Evolutionary conservation across 2,113 vertebrate genomes (phyloP).

Genomic region (Romanogobio albipinnatus): DNA sequence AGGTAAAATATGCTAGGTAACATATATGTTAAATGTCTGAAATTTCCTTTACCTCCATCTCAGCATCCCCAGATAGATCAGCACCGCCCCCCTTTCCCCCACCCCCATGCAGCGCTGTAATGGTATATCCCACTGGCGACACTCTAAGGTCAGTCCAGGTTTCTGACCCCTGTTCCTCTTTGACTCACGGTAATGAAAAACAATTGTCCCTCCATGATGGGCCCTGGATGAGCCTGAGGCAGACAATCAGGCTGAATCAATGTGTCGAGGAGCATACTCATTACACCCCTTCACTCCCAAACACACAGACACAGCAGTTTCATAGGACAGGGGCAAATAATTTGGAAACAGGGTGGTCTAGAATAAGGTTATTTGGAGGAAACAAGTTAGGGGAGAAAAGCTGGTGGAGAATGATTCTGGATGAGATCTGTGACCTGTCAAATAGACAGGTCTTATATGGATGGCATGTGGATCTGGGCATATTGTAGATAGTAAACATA

Average conservation of each 20-base stretch:
- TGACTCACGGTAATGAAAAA: conserved; percentile 56
- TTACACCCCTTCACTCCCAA: conserved; percentile 37
- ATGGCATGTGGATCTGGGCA: background rate
- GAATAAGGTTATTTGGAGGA: conserved; percentile 29
- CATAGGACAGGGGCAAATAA: conserved; percentile 48
- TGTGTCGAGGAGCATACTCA: conserved; percentile 34
- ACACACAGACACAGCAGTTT: conserved; percentile 45
- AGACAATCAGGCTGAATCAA: conserved; percentile 55
- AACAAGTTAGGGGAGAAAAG: background rate
- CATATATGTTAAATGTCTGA: background rate
- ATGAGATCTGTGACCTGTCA: background rate
- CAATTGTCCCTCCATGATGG: conserved; percentile 58
- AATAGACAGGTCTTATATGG: background rate
- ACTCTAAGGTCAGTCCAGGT: conserved; percentile 34
- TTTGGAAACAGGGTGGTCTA: conserved; percentile 21
- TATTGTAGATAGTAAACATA: background rate
- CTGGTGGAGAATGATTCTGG: background rate
- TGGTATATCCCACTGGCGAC: conserved; percentile 25
- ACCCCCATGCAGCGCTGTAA: background rate
- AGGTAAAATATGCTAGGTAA: background rate
- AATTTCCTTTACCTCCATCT: background rate
- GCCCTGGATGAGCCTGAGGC: conserved; percentile 42
- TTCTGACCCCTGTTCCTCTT: conserved; percentile 49
- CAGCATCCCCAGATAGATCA: background rate
- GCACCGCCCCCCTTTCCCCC: background rate